A percentile compares a stretch with the other conserved stretches of the same genome.
Evolutionary conservation across 1,140 invertebrate genomes (phyloP).

Genomic region (Nephotettix cincticeps): DNA sequence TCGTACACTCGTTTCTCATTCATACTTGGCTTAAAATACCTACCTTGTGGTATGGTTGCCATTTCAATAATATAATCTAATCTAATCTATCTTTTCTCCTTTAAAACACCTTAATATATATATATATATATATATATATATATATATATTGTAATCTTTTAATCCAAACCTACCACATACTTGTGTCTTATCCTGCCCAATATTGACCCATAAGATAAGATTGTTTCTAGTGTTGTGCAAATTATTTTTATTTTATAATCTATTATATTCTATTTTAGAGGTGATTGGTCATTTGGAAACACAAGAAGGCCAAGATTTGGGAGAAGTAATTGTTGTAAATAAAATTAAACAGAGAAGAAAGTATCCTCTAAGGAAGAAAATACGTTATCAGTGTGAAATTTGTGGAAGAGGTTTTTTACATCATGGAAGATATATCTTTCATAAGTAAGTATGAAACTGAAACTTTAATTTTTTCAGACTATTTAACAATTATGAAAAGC

Average conservation of each 20-base stretch:
- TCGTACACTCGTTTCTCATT: too few species aligned
- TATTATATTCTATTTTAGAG: conserved; percentile 45
- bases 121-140: too few species aligned
- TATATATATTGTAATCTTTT: too few species aligned
- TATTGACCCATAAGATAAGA: too few species aligned
- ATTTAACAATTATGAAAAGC: neutral
- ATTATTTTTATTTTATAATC: neutral
- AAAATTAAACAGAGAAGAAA: conserved; percentile 54
- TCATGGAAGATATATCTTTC: conserved; percentile 50
- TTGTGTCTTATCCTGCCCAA: too few species aligned
- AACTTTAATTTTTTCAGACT: neutral
- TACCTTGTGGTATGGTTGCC: too few species aligned
- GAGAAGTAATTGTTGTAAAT: conserved; percentile 60
- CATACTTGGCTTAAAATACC: too few species aligned
- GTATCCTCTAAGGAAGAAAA: conserved; percentile 47
- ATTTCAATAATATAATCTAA: too few species aligned
- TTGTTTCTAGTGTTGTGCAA: too few species aligned
- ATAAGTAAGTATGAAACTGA: conserved; percentile 46
- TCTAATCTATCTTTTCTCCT: too few species aligned
- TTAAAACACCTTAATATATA: too few species aligned
- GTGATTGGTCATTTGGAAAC: conserved; percentile 66
- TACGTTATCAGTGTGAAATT: conserved; percentile 54
- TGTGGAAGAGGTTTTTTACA: conserved; percentile 56
- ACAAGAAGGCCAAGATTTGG: conserved; percentile 55
- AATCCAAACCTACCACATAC: too few species aligned